Evolutionary conservation across 2,797 vertebrate genomes (phyloP).

Genomic region (Helostoma temminkii): DNA sequence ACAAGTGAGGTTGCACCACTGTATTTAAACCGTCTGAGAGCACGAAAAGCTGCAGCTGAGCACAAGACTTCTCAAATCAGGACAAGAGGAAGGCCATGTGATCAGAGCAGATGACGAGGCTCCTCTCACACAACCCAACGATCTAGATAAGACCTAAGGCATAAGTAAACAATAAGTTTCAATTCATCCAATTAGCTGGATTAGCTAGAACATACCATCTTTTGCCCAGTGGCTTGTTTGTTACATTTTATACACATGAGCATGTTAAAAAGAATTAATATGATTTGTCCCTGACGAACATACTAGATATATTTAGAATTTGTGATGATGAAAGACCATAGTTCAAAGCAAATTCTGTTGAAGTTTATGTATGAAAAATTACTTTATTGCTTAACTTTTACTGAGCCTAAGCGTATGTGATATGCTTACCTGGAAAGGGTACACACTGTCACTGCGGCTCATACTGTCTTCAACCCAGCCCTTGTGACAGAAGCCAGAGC

Average conservation of each 20-base stretch:
- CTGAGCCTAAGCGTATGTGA: neutral
- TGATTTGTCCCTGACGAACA: slow-evolving; percentile 17
- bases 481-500: slow-evolving; percentile 95
- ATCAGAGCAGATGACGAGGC: slow-evolving; percentile 75
- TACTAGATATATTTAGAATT: slow-evolving; percentile 3
- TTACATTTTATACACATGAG: slow-evolving; percentile 57
- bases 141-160: slow-evolving; percentile 60
- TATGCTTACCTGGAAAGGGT: slow-evolving; percentile 95
- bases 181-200: slow-evolving; percentile 50
- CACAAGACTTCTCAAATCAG: slow-evolving; percentile 74
- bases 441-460: slow-evolving; percentile 94
- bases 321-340: neutral
- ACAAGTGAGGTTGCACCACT: slow-evolving; percentile 18
- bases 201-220: slow-evolving; percentile 47
- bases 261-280: slow-evolving; percentile 42
- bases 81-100: slow-evolving; percentile 74
- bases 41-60: slow-evolving; percentile 56
- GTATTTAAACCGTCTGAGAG: slow-evolving; percentile 53
- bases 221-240: slow-evolving; percentile 62
- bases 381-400: too few relatives aligned
- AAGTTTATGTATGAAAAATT: neutral
- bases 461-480: slow-evolving; percentile 97
- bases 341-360: neutral
- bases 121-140: slow-evolving; percentile 59
- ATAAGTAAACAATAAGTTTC: slow-evolving; percentile 51